Base-by-base conservation (phyloP, 1,140 invertebrate species). In the Zaprionus tsacasi region DNA sequence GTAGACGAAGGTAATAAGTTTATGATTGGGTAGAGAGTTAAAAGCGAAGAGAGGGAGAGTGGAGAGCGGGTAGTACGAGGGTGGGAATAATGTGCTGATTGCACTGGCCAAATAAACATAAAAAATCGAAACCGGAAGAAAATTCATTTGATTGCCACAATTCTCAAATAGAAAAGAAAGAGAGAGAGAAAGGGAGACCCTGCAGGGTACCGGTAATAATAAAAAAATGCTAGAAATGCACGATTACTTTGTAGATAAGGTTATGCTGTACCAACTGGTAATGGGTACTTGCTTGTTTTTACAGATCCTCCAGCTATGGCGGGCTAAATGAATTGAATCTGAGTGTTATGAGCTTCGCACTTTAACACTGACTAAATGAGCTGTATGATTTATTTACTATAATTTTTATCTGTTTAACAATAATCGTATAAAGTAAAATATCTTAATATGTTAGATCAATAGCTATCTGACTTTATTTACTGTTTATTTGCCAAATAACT, bases 1-100 rank as follows among this genome's bases (percentile, higher is more conserved):
- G 64, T 52, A 67, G 66, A 70, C 63, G 74, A 69, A 81, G 70
- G 56, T 72, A 86, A 85, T 86, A 67, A 66, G 54, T 74, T 73
- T 69, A 58, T 54, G 59, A 76, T 71, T 68, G 61, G 60, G 6
- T 15, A 35, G 35, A 58, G 61, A 70, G n/a, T 33, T 21, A 59
- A 33, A 35, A 35, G 6, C 21, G 21, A 21, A 21, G 33, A 35
- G 27, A 30, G 54, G 13, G 15, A 36, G 12, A 21, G 10, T 6
- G 15, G 7, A 43, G 33, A 36, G 11, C 38, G 50, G 21, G 21
- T 2, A 21, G 1, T 21, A 2, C 10, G 30, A 25, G 52, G n/a
- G 21, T 45, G 58, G 12, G 5, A 13, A 48, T n/a, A 63, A 63
- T 56, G 48, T 27, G 50, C 25, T 57, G 66, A 58, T 67, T 50